Conservation (phyloP, 2,797 vertebrate species). For the Sebastes jordani region DNA sequence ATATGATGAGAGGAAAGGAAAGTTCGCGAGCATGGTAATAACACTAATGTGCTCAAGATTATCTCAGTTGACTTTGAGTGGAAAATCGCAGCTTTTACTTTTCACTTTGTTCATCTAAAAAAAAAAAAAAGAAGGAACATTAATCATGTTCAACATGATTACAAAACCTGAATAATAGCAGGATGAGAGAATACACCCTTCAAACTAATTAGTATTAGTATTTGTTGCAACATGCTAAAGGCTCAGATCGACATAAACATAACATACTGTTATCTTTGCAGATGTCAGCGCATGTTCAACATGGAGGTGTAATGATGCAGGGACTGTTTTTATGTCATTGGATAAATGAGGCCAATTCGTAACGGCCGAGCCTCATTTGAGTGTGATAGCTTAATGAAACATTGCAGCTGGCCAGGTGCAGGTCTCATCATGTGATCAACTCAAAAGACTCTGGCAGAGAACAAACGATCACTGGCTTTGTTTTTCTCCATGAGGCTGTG, state of each 20-base stretch:
- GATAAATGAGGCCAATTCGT: neutral
- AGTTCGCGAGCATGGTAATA: neutral
- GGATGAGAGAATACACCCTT: neutral
- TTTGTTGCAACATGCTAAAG: neutral
- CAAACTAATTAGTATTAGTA: neutral
- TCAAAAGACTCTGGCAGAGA: neutral
- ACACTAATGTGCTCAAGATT: neutral
- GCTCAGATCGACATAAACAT: too few relatives aligned
- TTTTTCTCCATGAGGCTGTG: neutral
- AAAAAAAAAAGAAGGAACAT: neutral
- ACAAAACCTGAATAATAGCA: neutral
- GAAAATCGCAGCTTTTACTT: neutral
- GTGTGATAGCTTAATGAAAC: neutral
- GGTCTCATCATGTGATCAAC: neutral
- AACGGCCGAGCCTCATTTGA: neutral
- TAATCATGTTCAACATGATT: neutral
- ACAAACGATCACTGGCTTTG: neutral
- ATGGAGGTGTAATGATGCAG: neutral
- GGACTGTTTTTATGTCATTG: neutral
- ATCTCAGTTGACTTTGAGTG: neutral
- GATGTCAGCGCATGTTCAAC: neutral
- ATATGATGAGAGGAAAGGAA: neutral
- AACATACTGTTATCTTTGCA: neutral
- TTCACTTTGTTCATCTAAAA: neutral
- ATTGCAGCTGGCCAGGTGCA: neutral